Conservation (phyloP, 2,888 invertebrate species). For the Torymus texanus region DNA sequence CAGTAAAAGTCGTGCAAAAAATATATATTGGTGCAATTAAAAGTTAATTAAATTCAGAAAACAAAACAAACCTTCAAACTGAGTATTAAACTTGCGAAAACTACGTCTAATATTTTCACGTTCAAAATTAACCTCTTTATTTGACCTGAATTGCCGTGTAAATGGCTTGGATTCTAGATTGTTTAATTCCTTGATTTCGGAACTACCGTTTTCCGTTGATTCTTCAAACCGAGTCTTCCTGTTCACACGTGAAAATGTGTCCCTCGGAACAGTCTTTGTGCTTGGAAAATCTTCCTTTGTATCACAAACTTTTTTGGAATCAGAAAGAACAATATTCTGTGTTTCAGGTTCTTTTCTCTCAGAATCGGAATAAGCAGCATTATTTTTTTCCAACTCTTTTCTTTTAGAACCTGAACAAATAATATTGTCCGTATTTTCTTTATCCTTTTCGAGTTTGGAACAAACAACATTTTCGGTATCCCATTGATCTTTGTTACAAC, state of each 20-base stretch:
- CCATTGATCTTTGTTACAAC: conserved; percentile 16
- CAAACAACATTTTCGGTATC: conserved; percentile 2
- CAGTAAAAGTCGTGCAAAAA: too few species aligned
- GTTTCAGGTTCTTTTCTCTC: too few species aligned
- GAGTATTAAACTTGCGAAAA: conserved; percentile 47
- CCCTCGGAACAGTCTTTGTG: conserved; percentile 26
- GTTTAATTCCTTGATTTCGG: conserved; percentile 5
- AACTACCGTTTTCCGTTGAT: conserved; percentile 4
- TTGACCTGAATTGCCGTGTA: conserved; percentile 27
- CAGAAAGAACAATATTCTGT: conserved; percentile 6
- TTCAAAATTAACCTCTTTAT: conserved; percentile 40
- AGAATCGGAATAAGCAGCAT: too few species aligned
- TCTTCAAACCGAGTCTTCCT: not conserved
- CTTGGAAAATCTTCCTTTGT: conserved; percentile 6
- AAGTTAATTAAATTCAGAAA: conserved; percentile 16
- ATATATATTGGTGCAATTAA: too few species aligned
- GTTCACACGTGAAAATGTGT: not conserved
- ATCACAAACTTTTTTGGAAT: conserved; percentile 5
- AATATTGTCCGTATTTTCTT: too few species aligned
- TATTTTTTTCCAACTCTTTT: too few species aligned
- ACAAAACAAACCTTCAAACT: conserved; percentile 62
- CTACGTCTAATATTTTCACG: conserved; percentile 47
- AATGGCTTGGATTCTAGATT: not conserved
- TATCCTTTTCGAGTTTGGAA: not conserved
- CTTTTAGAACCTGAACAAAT: too few species aligned